Conservation (phyloP, 2,888 invertebrate species). For the Pseudoips prasinana region DNA sequence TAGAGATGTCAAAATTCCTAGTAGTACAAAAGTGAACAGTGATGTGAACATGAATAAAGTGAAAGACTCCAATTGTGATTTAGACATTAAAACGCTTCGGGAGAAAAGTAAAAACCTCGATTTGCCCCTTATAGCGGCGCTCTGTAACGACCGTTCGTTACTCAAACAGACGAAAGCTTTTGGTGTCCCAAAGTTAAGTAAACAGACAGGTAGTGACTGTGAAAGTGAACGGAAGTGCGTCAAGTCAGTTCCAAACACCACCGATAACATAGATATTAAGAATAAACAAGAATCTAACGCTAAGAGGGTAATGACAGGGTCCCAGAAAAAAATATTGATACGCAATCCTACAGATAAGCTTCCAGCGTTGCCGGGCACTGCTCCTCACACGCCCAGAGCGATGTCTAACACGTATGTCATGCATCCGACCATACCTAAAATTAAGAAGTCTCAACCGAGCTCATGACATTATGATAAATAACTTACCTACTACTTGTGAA, state of each 20-base stretch:
- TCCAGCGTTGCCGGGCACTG: constrained; percentile 84
- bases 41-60: constrained; percentile 57
- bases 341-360: constrained; percentile 90
- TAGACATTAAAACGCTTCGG: constrained; percentile 91
- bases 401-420: constrained; percentile 88
- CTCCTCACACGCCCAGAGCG: constrained; percentile 80
- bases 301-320: constrained; percentile 86
- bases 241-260: constrained; percentile 68
- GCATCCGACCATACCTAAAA: constrained; percentile 71
- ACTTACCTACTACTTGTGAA: constrained; percentile 58
- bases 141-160: constrained; percentile 95
- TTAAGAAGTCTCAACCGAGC: constrained; percentile 69
- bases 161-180: constrained; percentile 94
- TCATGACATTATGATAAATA: constrained; percentile 57
- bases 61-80: constrained; percentile 74
- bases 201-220: constrained; percentile 67
- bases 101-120: constrained; percentile 95
- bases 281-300: constrained; percentile 75
- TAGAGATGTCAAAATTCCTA: constrained; percentile 51
- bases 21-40: constrained; percentile 45
- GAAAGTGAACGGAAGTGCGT: constrained; percentile 71
- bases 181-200: constrained; percentile 86
- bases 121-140: constrained; percentile 94
- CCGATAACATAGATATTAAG: constrained; percentile 72
- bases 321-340: constrained; percentile 72